Base-by-base conservation (phyloP, 2,797 vertebrate genomes). In the Lutjanus campechanus region DNA sequence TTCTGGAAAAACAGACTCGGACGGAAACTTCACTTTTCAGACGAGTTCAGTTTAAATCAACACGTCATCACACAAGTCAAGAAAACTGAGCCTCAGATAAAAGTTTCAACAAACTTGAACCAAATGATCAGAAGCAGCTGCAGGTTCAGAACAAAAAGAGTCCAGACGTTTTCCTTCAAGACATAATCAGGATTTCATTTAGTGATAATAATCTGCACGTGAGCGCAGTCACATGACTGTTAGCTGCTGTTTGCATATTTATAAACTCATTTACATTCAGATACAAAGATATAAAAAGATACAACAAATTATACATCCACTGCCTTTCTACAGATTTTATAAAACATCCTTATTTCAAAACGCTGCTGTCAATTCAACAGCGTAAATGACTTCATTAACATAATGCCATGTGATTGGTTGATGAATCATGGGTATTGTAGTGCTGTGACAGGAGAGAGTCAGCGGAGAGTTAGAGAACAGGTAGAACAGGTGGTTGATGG, bases 201-300 rank as follows among this genome's bases (percentile, higher is more conserved):
- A 12, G n/a, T 10, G 22, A 60, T 71, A 6, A 8, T 56, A 6
- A 8, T 56, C 8, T 46, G 25, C 41, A 56, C 17, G 8, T 29
- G 50, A 67, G 51, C 19, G 2, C 53, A 4, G 51, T 65, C 51
- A 65, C 61, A 9, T 74, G 51, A 58, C 43, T 15, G 40, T 17
- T 25, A 80, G 73, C 58, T 53, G 59, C 59, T 70, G 55, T 50
- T 20, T 76, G n/a, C 60, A 78, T 61, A 17, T 69, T 53, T 9
- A 81, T 8, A 11, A 22, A 22, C 7, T 81, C n/a, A 10, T 68
- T 85, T 62, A 86, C 81, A 78, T 85, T 76, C 71, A 77, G 44
- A 7, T 64, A 81, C 73, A 73, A 63, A 85, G 46, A 81, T 55
- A 79, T 40, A 81, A 88, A 77, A 82, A 69, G 3, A 54, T 49